Evolutionary conservation across 1,140 invertebrate genomes (phyloP).

Genomic region (Epicauta chinensis): DNA sequence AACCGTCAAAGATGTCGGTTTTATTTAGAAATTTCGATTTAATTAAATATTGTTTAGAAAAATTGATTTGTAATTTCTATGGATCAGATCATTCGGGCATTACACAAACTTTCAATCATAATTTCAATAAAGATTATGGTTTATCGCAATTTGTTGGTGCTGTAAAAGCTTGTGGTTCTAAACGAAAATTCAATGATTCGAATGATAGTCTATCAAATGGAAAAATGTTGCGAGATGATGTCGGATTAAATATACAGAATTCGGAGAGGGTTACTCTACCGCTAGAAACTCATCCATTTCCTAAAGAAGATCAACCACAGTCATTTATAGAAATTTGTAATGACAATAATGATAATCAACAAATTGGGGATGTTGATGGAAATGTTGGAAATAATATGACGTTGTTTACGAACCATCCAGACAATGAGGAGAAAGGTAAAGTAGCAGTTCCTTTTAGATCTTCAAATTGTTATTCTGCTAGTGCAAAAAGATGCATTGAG

Average conservation of each 20-base stretch:
- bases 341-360: no score
- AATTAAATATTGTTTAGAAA: slow-evolving; percentile 48
- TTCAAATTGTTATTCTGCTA: no score
- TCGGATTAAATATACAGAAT: no score
- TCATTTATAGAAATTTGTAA: no score
- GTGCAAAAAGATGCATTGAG: no score
- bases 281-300: no score
- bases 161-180: slow-evolving; percentile 27
- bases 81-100: no score
- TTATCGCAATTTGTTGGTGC: slow-evolving; percentile 31
- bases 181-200: slow-evolving; percentile 6
- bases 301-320: no score
- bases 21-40: slow-evolving; percentile 56
- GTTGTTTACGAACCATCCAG: slow-evolving; percentile 21
- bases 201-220: not conserved
- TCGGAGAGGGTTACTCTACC: no score
- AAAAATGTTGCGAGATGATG: no score
- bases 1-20: slow-evolving; percentile 48
- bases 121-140: slow-evolving; percentile 24
- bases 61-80: slow-evolving; percentile 39
- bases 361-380: no score
- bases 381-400: not conserved
- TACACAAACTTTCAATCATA: not conserved
- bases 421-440: slow-evolving; percentile 23
- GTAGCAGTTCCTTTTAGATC: no score